Base-by-base conservation (phyloP, 2,113 vertebrate genomes). In the Phalacrocorax aristotelis region DNA sequence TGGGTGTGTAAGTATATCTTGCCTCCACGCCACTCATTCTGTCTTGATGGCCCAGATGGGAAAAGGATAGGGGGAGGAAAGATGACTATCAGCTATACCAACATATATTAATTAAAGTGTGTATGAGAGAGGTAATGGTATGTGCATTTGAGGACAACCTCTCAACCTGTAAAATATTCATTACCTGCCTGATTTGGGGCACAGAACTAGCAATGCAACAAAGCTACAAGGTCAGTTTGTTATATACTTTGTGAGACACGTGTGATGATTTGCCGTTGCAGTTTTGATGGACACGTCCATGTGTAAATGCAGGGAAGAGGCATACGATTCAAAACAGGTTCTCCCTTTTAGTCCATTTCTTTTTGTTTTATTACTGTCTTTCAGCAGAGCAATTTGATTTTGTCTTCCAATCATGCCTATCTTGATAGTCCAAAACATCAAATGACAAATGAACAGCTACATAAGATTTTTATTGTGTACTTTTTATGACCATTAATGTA, bases 51-150 rank as follows among this genome's bases (percentile, higher is more conserved):
- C 22, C 40, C 5, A 58, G 16, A 16, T 54, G 42, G 34, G 61
- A 61, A 60, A 85, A 82, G 4, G 18, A 22, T 52, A 23, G 15
- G 60, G 13, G 25, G 38, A 91, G 18, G 9, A 81, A 83, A 92
- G 42, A 12, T 0, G 0, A 12, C 15, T 62, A 4, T 36, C 11
- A 80, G 21, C 25, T 62, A 7, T n/a, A 60, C 23, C 20, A 54
- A 76, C 6, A 23, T 22, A n/a, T 1, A 6, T 70, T 65, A 42
- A 65, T 54, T 74, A 46, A n/a, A 78, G 52, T 36, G 4, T 57
- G 6, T 55, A 7, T 32, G 12, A 75, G 19, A 72, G 15, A 82
- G 4, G 16, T 13, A 46, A 91, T 7, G 25, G 18, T 15, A n/a
- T 5, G 4, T 64, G 20, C 9, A 27, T 82, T 75, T 8, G 5